phyloP scores from a whole-genome alignment of 1,140 invertebrate species.

The Metopolophium dirhodum region DNA sequence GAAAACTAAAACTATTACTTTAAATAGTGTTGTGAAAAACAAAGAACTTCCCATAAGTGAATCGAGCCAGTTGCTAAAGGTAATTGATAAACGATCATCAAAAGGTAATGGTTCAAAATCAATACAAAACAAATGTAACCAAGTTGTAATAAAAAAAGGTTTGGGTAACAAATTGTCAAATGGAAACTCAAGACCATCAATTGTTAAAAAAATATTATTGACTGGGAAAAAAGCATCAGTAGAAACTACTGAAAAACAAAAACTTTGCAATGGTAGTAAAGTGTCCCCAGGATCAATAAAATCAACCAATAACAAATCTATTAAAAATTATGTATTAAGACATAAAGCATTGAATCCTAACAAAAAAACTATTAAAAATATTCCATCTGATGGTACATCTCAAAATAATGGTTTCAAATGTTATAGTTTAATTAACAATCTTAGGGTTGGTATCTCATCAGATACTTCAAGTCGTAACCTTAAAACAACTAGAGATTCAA shows the following conservation, averaged over 20 bases:
- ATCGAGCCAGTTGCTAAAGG: not conserved
- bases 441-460: not conserved
- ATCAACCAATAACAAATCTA: not conserved
- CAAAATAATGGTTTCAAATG: not conserved
- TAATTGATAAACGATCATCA: not conserved
- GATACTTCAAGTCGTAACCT: not conserved
- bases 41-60: not conserved
- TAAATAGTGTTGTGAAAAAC: not conserved
- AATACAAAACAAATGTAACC: constrained; percentile 29
- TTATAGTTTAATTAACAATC: not conserved
- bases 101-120: not conserved
- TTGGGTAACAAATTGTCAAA: not conserved
- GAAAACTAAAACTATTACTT: not conserved
- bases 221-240: not conserved
- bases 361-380: not conserved
- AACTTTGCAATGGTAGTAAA: not conserved
- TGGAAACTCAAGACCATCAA: constrained; percentile 4
- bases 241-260: not conserved
- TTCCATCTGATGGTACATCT: not conserved
- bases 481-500: not conserved
- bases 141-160: not conserved
- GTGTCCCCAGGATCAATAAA: not conserved
- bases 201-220: not conserved
- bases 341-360: not conserved
- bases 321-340: constrained; percentile 28